Base-by-base conservation (phyloP, 1,140 invertebrate species). In the Drosophila ironensis region DNA sequence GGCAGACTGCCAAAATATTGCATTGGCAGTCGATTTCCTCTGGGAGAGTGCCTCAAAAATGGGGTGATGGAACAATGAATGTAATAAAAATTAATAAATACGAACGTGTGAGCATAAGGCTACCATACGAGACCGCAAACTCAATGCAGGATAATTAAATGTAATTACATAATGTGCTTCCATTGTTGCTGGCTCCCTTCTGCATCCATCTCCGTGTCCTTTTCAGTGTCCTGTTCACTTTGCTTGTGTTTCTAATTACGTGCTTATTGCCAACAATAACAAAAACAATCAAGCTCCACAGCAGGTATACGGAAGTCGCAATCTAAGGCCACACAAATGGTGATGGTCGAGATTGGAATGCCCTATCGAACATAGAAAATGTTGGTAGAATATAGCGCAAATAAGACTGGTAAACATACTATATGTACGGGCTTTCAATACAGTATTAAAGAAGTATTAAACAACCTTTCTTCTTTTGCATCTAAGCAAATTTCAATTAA, bases 61-160 rank as follows among this genome's bases (percentile, higher is more conserved):
- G 37, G 14, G 37, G 42, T 37, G 27, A 27, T 19, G 16, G 52
- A 40, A 56, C 67, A 59, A 53, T 37, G 64, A 19, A 37, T 54
- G 11, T 11, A 30, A 30, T 8, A 30, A 30, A 60, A 84, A 77
- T 84, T 82, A 82, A 84, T 84, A 82, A 84, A 59, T 40, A 57
- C 20, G 38, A 40, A 7, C 17, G 4, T 4, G 17, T 35, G 40
- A 3, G 45, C 37, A 24, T 28, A 7, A 22, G 16, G 11, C 7
- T 22, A 24, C 17, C 30, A 61, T 46, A 14, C 20, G 54, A 40
- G 60, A 57, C 73, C 78, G 40, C 78, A 86, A 84, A 71, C 69
- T 86, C 64, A 78, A 78, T 84, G 80, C 80, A 54, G 80, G n/a
- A 84, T 84, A 84, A 84, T 84, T 84, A 84, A 84, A 84, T 73